Percentiles rank a stretch among this genome's conserved stretches.
Conservation (phyloP, 2,888 invertebrate species). For the Standfussiana lucernea region DNA sequence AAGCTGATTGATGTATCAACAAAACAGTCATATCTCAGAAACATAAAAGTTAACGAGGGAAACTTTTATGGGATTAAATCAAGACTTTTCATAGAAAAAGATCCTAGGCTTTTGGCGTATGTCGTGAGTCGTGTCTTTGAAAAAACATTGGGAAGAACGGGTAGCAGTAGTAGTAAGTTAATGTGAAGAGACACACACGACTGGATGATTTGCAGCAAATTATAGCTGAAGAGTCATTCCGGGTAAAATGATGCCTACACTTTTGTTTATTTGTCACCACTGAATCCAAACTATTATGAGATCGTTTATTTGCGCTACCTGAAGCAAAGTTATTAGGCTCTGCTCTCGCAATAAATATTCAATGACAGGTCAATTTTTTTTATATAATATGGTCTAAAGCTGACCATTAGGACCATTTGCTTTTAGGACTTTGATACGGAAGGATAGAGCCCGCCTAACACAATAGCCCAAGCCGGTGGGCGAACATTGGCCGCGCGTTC, state of each 20-base stretch:
- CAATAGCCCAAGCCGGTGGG: slow-evolving; percentile 72
- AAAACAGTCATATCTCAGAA: slow-evolving; percentile 17
- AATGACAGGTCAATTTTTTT: too few relatives aligned
- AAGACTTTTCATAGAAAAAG: neutral
- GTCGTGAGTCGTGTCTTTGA: neutral
- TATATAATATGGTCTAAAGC: too few relatives aligned
- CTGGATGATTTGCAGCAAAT: neutral
- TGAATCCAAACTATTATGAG: neutral
- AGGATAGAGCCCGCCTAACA: slow-evolving; percentile 11
- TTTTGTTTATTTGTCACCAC: neutral
- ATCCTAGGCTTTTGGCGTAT: neutral
- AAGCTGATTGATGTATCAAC: slow-evolving; percentile 16
- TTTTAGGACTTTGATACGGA: neutral
- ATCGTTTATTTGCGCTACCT: neutral
- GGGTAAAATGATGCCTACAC: neutral
- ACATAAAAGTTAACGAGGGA: slow-evolving; percentile 3
- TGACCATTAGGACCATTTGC: neutral
- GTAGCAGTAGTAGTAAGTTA: neutral
- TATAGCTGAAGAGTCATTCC: neutral
- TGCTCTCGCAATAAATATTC: too few relatives aligned
- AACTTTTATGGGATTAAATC: neutral
- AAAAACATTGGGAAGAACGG: neutral
- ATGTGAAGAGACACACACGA: neutral
- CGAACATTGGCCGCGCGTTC: slow-evolving; percentile 72
- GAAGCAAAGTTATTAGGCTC: too few relatives aligned